These are phyloP conservation scores for Drosophila ustulata DNA, from an alignment of 2,888 invertebrate genomes.

Conservation along the genomic window DNA sequence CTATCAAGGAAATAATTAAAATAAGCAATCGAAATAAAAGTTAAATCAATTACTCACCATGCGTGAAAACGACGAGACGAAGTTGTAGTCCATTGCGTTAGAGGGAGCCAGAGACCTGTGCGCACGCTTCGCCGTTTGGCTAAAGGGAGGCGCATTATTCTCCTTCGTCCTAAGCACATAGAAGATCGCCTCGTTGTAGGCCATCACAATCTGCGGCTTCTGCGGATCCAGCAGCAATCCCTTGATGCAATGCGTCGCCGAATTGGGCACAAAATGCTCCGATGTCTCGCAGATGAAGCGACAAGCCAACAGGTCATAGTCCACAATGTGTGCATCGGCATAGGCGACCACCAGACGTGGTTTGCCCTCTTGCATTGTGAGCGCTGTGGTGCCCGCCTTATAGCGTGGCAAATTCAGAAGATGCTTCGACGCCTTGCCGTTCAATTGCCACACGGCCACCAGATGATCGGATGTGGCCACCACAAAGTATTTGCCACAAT, in stretches of 20 bases:
- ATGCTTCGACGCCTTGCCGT: conserved; percentile 85
- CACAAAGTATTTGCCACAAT: conserved; percentile 88
- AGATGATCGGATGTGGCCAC: conserved; percentile 89
- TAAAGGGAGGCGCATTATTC: conserved; percentile 54
- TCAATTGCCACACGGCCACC: conserved; percentile 88
- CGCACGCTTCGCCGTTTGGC: conserved; percentile 85
- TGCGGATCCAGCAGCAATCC: conserved; percentile 88
- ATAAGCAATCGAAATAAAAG: not conserved
- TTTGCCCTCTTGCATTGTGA: conserved; percentile 88
- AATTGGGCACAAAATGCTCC: conserved; percentile 85
- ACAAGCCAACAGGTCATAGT: conserved; percentile 89
- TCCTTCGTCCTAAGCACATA: conserved; percentile 84
- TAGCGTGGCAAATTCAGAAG: conserved; percentile 90
- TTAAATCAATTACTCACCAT: not conserved
- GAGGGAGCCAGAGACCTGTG: not conserved
- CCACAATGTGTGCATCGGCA: conserved; percentile 92
- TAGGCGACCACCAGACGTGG: conserved; percentile 90
- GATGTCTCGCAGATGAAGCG: conserved; percentile 87
- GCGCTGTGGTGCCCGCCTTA: conserved; percentile 89
- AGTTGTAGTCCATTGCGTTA: not conserved
- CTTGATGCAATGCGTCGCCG: conserved; percentile 83
- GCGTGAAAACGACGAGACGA: not conserved
- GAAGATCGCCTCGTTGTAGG: conserved; percentile 89
- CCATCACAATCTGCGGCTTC: conserved; percentile 88
- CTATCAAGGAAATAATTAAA: conserved; percentile 84